Evolutionary conservation across 2,888 invertebrate genomes (phyloP), one percentile per base, ranked within the genome.

Genomic region (Pandemis heparana): DNA sequence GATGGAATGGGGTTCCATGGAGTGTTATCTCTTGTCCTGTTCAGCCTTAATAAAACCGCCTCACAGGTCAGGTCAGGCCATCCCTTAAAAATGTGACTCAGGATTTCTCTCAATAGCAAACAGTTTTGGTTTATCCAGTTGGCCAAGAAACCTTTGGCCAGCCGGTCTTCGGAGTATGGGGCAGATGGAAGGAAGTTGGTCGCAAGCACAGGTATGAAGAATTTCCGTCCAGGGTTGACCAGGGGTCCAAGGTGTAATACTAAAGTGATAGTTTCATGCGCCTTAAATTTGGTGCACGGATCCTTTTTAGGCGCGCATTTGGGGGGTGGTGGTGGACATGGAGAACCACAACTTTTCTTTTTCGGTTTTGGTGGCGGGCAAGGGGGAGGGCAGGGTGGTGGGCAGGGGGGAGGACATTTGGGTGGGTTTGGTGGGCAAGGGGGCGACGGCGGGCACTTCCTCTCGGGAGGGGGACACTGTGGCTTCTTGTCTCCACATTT

Each of bases 1-100:
- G 88, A 89, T 0, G 92, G 92, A 69, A 92, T 90, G 0, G 92
- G 92, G 0, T 85, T 77, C 92, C 92, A 92, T 0, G 92, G 92
- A 0, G 89, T 86, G 61, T 83, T 91, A 32, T 87, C 83, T 64
- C 81, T 87, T 0, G 85, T 81, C 60, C 1, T 81, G 72, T 51
- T 73, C 75, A 32, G 63, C 53, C 5, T 64, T 63, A 7, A 5
- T 12, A 46, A 8, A 46, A 23, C 5, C 23, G 23, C 5, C 12
- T 56, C 56, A 23, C 5, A 5, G 10, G 23, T 23, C 12, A 23
- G 12, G 12, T 23, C 23, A 56, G 56, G 56, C 23, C 10, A 23
- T 7, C 60, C 59, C 6, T 56, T 46, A 8, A 39, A 46, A 23
- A 70, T 9, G 65, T 63, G 65, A 3, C 71, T 56, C 16, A 75